These are phyloP conservation scores for Cydia strobilella DNA, from an alignment of 1,140 invertebrate genomes.

Conservation along the genomic window DNA sequence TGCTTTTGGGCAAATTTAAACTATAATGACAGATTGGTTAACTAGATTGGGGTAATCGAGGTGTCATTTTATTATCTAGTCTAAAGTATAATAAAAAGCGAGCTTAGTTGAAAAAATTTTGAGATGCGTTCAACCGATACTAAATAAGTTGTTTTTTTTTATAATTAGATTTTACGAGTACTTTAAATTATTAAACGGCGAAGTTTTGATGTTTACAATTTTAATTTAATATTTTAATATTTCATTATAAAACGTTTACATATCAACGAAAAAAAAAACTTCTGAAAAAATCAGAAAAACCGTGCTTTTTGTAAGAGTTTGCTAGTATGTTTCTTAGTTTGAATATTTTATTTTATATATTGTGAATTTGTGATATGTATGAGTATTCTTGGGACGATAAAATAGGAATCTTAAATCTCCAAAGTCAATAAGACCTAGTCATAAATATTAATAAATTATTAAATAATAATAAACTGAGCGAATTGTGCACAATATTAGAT, in stretches of 20 bases:
- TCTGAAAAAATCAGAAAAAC: background rate
- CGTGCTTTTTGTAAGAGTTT: background rate
- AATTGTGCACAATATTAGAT: background rate
- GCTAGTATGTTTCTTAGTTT: background rate
- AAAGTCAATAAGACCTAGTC: slow-evolving; percentile 40
- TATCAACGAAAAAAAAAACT: background rate
- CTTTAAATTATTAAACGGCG: background rate
- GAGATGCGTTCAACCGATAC: too few species aligned
- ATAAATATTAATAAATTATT: slow-evolving; percentile 28
- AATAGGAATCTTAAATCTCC: background rate
- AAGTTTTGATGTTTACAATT: background rate
- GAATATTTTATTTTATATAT: background rate
- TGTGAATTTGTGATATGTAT: background rate
- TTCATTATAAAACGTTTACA: background rate
- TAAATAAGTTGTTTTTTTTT: too few species aligned
- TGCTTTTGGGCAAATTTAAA: too few species aligned
- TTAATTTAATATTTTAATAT: background rate
- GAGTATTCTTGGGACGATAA: background rate
- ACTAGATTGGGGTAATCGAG: too few species aligned
- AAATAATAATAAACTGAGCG: background rate
- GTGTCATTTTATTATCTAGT: too few species aligned
- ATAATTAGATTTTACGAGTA: background rate
- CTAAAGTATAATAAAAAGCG: too few species aligned
- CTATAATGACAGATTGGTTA: too few species aligned
- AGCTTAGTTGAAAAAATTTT: too few species aligned